phyloP scores from a whole-genome alignment of 2,113 vertebrate species.

The Spilogale gracilis region DNA sequence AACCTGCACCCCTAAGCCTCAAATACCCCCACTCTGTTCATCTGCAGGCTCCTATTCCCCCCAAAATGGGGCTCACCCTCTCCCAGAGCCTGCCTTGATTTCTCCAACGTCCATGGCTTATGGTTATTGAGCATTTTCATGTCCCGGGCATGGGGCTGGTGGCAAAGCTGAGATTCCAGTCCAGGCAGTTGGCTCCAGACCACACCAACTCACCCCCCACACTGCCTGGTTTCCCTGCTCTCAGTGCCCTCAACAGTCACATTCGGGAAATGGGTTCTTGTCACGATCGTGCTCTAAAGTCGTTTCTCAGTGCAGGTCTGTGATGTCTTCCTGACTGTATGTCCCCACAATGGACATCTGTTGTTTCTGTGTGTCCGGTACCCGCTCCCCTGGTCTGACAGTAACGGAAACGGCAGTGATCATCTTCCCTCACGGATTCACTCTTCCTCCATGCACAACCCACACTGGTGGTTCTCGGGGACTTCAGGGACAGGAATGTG shows the following conservation, averaged over 20 bases:
- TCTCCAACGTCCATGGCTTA: background rate
- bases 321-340: background rate
- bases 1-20: background rate
- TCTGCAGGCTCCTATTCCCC: background rate
- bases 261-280: background rate
- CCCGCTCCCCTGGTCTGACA: background rate
- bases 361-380: background rate
- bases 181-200: background rate
- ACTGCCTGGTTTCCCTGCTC: background rate
- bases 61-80: fast-evolving
- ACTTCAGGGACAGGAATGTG: background rate
- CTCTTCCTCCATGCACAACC: background rate
- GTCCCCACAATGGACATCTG: fast-evolving
- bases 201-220: background rate
- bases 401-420: background rate
- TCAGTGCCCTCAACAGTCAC: background rate
- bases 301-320: background rate
- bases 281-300: too few relatives aligned
- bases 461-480: background rate
- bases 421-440: background rate
- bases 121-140: background rate
- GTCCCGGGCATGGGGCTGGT: background rate
- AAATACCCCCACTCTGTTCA: background rate
- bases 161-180: background rate
- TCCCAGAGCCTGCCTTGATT: background rate